phyloP scores from a whole-genome alignment of 1,140 invertebrate genomes.

The Epicauta chinensis region DNA sequence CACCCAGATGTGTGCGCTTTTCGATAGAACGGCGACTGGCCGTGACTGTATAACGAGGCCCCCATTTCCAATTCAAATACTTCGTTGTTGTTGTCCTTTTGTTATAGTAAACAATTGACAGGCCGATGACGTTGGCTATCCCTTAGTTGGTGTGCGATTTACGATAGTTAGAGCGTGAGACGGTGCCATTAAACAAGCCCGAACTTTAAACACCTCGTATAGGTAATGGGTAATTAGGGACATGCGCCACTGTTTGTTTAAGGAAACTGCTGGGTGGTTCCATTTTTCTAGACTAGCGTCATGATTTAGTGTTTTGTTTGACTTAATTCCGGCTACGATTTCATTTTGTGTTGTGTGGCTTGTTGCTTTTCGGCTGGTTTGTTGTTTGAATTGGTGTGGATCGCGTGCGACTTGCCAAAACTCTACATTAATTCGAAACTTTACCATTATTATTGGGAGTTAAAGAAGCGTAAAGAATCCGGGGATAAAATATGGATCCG shows the following conservation, averaged over 20 bases:
- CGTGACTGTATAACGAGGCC: constrained; percentile 2
- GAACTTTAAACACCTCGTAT: constrained; percentile 27
- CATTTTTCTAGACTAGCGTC: neutral
- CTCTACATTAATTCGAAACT: too few relatives aligned
- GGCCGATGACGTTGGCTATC: constrained; percentile 2
- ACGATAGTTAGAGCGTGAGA: constrained; percentile 23
- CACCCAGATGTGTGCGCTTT: too few relatives aligned
- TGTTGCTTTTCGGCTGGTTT: constrained; percentile 3
- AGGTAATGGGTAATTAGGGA: constrained; percentile 30
- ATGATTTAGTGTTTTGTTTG: constrained; percentile 18
- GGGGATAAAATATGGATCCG: too few relatives aligned
- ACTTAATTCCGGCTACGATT: too few relatives aligned
- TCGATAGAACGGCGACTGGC: too few relatives aligned
- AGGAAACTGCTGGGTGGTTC: constrained; percentile 20
- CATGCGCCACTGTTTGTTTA: constrained; percentile 27
- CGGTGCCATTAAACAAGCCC: constrained; percentile 17
- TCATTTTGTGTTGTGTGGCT: too few relatives aligned
- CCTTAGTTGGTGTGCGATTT: constrained; percentile 21
- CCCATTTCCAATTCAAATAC: constrained; percentile 15
- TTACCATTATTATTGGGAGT: too few relatives aligned
- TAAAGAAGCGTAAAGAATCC: too few relatives aligned
- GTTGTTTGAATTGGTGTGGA: neutral
- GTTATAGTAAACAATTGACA: constrained; percentile 10
- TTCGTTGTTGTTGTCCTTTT: neutral
- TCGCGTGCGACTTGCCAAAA: too few relatives aligned